These are phyloP conservation scores for Plecotus auritus DNA, from an alignment of 2,113 vertebrate genomes.

Conservation along the genomic window DNA sequence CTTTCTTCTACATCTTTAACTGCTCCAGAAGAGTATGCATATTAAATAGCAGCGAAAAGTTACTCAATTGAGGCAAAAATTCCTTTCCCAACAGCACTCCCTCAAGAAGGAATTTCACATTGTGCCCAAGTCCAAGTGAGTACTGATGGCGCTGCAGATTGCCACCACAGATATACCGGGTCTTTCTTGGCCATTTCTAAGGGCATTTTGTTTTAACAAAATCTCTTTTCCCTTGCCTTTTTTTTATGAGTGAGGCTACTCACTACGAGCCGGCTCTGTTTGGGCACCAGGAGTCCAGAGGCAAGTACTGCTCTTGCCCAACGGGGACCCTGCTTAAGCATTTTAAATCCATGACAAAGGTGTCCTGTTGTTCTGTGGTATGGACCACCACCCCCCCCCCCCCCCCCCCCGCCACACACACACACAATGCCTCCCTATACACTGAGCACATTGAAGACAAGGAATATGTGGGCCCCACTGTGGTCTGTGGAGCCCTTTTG, in stretches of 20 bases:
- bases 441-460: not conserved
- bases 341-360: not conserved
- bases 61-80: conserved; percentile 32
- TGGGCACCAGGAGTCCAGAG: not conserved
- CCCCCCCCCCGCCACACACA: too few relatives aligned
- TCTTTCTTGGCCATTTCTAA: not conserved
- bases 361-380: not conserved
- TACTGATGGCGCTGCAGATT: not conserved
- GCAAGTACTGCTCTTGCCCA: not conserved
- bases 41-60: conserved; percentile 44
- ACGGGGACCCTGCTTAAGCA: not conserved
- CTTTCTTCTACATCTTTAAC: conserved; percentile 61
- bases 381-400: too few relatives aligned
- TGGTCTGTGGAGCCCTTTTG: not conserved
- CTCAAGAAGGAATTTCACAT: conserved; percentile 36
- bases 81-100: conserved; percentile 35
- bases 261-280: not conserved
- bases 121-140: not conserved
- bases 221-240: not conserved
- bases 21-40: conserved; percentile 5
- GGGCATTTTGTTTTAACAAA: not conserved
- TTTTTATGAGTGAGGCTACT: not conserved
- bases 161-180: not conserved
- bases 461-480: not conserved
- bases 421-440: not conserved